Percentiles rank a stretch among this genome's conserved stretches.
Evolutionary conservation across 2,113 vertebrate genomes (phyloP).

Genomic region (Cyanoliseus patagonus): DNA sequence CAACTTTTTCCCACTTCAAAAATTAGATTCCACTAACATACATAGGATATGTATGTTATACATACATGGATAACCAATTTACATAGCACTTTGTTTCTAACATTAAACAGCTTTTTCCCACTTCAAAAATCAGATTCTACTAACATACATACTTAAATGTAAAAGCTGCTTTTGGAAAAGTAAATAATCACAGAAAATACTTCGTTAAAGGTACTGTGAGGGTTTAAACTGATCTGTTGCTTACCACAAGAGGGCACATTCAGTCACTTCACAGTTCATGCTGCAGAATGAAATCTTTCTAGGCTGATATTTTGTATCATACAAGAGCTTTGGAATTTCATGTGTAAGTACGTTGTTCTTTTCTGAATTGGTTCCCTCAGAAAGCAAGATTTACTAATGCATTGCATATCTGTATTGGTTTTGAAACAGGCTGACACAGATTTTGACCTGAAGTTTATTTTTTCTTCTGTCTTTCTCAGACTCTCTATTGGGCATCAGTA

Average conservation of each 20-base stretch:
- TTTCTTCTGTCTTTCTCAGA: constrained; percentile 76
- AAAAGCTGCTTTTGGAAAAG: background rate
- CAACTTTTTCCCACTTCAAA: background rate
- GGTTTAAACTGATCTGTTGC: constrained; percentile 5
- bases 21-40: background rate
- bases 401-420: constrained; percentile 24
- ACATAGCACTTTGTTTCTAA: background rate
- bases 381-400: constrained; percentile 32
- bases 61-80: background rate
- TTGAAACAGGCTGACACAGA: constrained; percentile 49
- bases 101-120: background rate
- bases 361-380: constrained; percentile 62
- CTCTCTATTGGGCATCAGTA: constrained; percentile 85
- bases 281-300: constrained; percentile 63
- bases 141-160: background rate
- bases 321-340: constrained; percentile 66
- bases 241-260: constrained; percentile 81
- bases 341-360: constrained; percentile 64
- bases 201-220: background rate
- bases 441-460: constrained; percentile 69
- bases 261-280: constrained; percentile 68
- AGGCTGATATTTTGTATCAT: constrained; percentile 51
- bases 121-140: background rate
- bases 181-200: background rate
- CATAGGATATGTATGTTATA: too few species aligned